Evolutionary conservation across 2,797 vertebrate genomes (phyloP), one percentile per base, ranked within the genome.

Genomic region (Tapirus indicus): DNA sequence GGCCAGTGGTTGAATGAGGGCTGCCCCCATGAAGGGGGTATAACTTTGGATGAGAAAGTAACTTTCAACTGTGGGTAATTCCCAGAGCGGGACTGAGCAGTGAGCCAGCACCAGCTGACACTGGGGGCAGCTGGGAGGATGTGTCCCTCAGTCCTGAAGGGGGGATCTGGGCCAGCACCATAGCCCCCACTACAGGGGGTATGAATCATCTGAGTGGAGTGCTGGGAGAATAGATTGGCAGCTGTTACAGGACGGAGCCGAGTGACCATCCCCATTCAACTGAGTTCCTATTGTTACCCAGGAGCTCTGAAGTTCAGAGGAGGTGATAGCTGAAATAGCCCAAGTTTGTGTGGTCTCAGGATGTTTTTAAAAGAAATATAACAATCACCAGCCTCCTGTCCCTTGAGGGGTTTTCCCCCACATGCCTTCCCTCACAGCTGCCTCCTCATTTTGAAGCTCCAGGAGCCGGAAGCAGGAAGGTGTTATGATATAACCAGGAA

Each of bases 301-400:
- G 23, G 56, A 75, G 54, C 58, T 79, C 71, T 92, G 32, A 85
- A 84, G 56, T 92, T 90, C 69, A 93, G 91, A 93, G 80, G 77
- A 91, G 71, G 72, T 80, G 82, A 92, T 64, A 23, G 32, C 44
- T 44, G 52, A 95, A 82, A 86, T 20, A 44, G 41, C 52, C 35
- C 47, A 58, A 44, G 74, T 96, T 21, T 92, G 62, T 96, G 96
- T 94, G 97, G 83, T 92, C 94, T 92, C 87, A 71, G 87, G 95
- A 88, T 89, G 72, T 84, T 94, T 96, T 94, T 58, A 69, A 87
- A 88, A 79, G 29, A 74, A 88, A 52, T 21, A 16, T 4, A 71
- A 47, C 38, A 64, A 58, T 86, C 29, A 60, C 35, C 29, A 72
- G 71, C 25, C 49, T 91, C 62, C 54, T 93, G 75, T 71, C 32